Evolutionary conservation across 2,797 vertebrate genomes (phyloP).

Genomic region (Cichlasoma orientale): DNA sequence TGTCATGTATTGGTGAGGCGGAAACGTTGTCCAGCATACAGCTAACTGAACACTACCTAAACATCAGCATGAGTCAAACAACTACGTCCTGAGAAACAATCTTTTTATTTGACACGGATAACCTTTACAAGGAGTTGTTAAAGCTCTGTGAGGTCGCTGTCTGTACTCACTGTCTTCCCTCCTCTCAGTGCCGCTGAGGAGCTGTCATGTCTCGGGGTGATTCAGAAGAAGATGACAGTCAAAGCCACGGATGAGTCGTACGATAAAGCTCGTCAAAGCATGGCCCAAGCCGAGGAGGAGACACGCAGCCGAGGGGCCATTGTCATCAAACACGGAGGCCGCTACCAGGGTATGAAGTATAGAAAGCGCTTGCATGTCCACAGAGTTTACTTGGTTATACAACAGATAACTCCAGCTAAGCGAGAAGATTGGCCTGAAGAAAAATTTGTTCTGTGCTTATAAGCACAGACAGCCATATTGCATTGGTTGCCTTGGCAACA

Average conservation of each 20-base stretch:
- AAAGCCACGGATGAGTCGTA: conserved; percentile 94
- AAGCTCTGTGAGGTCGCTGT: conserved; percentile 1
- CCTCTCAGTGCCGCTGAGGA: conserved; percentile 52
- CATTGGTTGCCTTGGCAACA: conserved; percentile 52
- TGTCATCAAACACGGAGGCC: conserved; percentile 90
- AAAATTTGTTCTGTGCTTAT: conserved; percentile 43
- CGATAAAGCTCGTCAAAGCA: conserved; percentile 90
- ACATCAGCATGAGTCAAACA: not conserved
- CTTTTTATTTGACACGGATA: not conserved
- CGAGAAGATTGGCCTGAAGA: conserved; percentile 43
- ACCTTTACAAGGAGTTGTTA: not conserved
- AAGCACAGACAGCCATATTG: conserved; percentile 51
- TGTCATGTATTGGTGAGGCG: not conserved
- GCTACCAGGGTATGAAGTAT: conserved; percentile 81
- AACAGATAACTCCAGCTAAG: conserved; percentile 22
- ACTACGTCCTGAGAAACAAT: not conserved
- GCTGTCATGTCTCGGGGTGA: conserved; percentile 77
- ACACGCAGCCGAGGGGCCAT: conserved; percentile 89
- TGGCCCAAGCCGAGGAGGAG: conserved; percentile 92
- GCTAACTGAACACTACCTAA: not conserved
- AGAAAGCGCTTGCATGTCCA: not conserved
- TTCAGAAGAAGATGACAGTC: conserved; percentile 94
- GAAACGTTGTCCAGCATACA: not conserved
- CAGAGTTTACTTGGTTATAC: conserved; percentile 20
- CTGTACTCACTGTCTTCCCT: not conserved